A percentile compares a stretch with the other conserved stretches of the same genome.
phyloP scores from a whole-genome alignment of 2,888 invertebrate species.

The Apodemia hepburni region DNA sequence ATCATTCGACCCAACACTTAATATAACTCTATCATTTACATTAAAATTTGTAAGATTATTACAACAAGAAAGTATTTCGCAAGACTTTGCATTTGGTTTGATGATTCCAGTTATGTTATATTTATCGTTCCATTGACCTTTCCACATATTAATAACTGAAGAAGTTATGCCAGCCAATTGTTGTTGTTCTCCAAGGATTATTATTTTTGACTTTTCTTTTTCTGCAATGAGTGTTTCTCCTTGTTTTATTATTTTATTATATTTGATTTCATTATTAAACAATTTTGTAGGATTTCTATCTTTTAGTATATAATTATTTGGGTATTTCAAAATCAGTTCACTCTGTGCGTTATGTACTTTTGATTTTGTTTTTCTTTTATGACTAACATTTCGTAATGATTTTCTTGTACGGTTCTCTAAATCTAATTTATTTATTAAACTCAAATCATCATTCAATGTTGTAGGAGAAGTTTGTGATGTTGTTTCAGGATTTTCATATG shows the following conservation, averaged over 20 bases:
- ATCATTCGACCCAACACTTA: slow-evolving; percentile 11
- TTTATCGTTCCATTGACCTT: neutral
- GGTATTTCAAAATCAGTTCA: neutral
- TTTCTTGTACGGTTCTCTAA: neutral
- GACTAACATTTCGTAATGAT: neutral
- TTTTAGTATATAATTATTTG: neutral
- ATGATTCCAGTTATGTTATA: neutral
- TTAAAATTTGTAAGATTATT: neutral
- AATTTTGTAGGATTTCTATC: neutral
- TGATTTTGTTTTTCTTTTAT: neutral
- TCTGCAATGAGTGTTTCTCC: neutral
- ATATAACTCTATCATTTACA: neutral
- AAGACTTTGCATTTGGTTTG: neutral
- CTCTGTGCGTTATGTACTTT: neutral
- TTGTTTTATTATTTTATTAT: neutral
- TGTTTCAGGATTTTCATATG: neutral
- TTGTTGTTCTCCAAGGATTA: slow-evolving; percentile 8
- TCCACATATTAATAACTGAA: neutral
- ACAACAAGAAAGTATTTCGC: neutral
- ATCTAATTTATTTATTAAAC: neutral
- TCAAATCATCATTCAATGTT: neutral
- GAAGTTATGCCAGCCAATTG: neutral
- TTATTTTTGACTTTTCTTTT: neutral
- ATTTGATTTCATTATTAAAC: neutral
- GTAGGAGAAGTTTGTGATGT: too few species aligned